Conservation (phyloP, 2,888 invertebrate genomes). For the Halictus quadricinctus region DNA sequence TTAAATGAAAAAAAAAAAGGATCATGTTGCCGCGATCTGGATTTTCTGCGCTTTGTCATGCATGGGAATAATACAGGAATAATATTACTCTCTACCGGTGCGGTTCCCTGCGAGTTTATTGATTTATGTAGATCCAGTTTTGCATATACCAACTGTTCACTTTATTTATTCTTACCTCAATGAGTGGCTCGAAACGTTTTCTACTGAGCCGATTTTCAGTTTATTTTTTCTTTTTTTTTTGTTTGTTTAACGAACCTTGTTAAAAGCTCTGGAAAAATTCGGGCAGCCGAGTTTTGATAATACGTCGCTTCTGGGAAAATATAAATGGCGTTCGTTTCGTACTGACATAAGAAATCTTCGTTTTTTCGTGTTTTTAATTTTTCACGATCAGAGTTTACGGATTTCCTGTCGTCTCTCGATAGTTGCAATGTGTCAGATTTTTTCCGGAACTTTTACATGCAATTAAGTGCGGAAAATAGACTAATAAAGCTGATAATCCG, state of each 20-base stretch:
- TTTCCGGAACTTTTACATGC: neutral
- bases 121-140: conserved; percentile 7
- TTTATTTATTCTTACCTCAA: neutral
- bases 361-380: neutral
- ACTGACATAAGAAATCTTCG: neutral
- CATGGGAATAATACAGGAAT: neutral
- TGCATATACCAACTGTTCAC: neutral
- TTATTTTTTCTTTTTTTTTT: too few species aligned
- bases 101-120: neutral
- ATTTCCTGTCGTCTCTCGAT: neutral
- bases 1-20: neutral
- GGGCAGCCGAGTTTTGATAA: neutral
- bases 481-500: neutral
- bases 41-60: neutral
- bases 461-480: neutral
- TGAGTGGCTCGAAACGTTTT: neutral
- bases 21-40: neutral
- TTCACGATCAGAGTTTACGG: neutral
- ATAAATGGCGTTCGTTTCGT: neutral
- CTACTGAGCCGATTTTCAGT: neutral
- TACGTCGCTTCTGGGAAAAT: neutral
- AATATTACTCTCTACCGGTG: neutral
- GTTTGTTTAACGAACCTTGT: neutral
- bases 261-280: neutral
- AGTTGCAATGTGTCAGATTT: neutral